A percentile compares a stretch with the other conserved stretches of the same genome.
Evolutionary conservation across 2,797 vertebrate genomes (phyloP).

Genomic region (Taenioides sp.): DNA sequence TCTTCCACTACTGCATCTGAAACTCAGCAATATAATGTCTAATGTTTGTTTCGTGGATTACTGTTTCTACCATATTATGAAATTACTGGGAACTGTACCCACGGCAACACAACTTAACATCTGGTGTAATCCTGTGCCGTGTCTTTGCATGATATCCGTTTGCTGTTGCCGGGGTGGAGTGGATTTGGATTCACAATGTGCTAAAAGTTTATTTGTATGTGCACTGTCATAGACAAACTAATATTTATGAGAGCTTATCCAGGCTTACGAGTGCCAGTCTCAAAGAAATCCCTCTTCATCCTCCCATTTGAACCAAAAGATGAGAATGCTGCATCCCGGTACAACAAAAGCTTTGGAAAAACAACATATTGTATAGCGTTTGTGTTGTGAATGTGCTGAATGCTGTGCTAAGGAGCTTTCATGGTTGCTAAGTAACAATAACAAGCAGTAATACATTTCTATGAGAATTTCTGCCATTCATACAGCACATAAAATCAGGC

Average conservation of each 20-base stretch:
- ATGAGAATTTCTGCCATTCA: slow-evolving; percentile 33
- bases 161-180: slow-evolving; percentile 29
- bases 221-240: slow-evolving; percentile 48
- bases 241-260: slow-evolving; percentile 76
- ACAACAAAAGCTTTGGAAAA: slow-evolving; percentile 49
- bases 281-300: slow-evolving; percentile 71
- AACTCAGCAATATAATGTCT: neutral
- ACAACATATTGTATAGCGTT: slow-evolving; percentile 31
- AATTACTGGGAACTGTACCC: neutral
- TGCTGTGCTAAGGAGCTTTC: slow-evolving; percentile 63
- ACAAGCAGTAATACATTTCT: slow-evolving; percentile 38
- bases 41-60: neutral
- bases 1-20: too few species aligned
- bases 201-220: slow-evolving; percentile 49
- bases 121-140: slow-evolving; percentile 22
- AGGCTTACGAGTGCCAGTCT: slow-evolving; percentile 67
- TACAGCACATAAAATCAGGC: slow-evolving; percentile 32
- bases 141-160: slow-evolving; percentile 36
- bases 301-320: slow-evolving; percentile 64
- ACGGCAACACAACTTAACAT: neutral
- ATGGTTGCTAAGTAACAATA: slow-evolving; percentile 33
- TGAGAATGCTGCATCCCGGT: slow-evolving; percentile 51
- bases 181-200: slow-evolving; percentile 44
- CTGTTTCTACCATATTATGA: neutral
- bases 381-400: slow-evolving; percentile 41